Conservation (phyloP, 2,888 invertebrate genomes). For the Pollenia angustigena region DNA sequence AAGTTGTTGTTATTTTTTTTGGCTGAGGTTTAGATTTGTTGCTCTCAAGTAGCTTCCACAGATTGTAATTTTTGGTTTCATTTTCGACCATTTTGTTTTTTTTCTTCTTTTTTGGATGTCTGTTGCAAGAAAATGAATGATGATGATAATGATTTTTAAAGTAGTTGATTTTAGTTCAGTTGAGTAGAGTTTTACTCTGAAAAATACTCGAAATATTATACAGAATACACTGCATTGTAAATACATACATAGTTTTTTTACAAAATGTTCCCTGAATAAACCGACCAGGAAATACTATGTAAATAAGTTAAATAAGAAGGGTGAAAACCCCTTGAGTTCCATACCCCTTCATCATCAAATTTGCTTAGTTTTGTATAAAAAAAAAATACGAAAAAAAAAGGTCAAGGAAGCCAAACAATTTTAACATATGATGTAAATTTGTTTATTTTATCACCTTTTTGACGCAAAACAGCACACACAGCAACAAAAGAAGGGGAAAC, state of each 20-base stretch:
- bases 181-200: slow-evolving; percentile 19
- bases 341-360: neutral
- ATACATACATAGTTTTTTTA: neutral
- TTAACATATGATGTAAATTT: slow-evolving; percentile 61
- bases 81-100: slow-evolving; percentile 14
- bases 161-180: neutral
- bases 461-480: slow-evolving; percentile 24
- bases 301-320: slow-evolving; percentile 57
- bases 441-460: slow-evolving; percentile 67
- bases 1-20: neutral
- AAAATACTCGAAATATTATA: slow-evolving; percentile 26
- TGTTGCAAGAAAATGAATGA: slow-evolving; percentile 33
- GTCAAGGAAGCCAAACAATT: slow-evolving; percentile 59
- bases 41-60: slow-evolving; percentile 39
- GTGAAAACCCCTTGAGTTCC: neutral
- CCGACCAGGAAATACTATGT: slow-evolving; percentile 46
- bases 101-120: slow-evolving; percentile 24
- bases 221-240: slow-evolving; percentile 2
- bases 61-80: slow-evolving; percentile 62
- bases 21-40: slow-evolving; percentile 29
- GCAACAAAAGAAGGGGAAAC: neutral
- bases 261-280: slow-evolving; percentile 13
- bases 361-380: neutral
- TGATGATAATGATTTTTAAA: slow-evolving; percentile 14
- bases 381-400: slow-evolving; percentile 38